Percentiles rank a stretch among this genome's conserved stretches.
These are phyloP conservation scores for Ciconia boyciana DNA, from an alignment of 2,113 vertebrate species.

Conservation along the genomic window DNA sequence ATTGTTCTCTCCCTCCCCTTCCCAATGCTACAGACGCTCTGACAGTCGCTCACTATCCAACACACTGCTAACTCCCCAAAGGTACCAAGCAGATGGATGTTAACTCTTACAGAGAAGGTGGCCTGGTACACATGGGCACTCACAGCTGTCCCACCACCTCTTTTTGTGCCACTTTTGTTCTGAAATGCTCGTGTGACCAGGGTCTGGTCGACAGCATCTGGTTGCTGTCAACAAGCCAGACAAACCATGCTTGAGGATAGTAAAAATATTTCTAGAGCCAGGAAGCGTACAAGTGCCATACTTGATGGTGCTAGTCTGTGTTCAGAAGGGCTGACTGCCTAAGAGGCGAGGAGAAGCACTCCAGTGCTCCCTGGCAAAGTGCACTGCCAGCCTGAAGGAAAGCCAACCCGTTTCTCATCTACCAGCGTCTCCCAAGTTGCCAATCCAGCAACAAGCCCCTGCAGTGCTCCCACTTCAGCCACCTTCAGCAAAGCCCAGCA, in stretches of 20 bases:
- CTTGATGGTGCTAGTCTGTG: not conserved
- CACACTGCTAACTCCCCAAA: accelerated
- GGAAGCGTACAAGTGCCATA: not conserved
- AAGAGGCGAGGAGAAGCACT: not conserved
- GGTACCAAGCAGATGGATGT: not conserved
- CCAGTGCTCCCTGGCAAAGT: not conserved
- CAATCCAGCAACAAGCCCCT: not conserved
- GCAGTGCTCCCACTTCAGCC: not conserved
- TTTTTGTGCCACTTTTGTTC: not conserved
- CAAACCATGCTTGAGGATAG: not conserved
- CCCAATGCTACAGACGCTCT: accelerated
- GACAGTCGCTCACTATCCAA: not conserved
- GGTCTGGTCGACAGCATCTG: not conserved
- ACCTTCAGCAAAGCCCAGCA: not conserved
- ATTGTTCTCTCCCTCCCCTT: not conserved
- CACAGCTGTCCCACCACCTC: not conserved
- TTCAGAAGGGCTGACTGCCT: not conserved
- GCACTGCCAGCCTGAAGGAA: not conserved
- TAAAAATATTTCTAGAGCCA: not conserved
- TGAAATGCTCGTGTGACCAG: not conserved
- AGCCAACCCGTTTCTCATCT: not conserved
- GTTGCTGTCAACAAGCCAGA: not conserved
- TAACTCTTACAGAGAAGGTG: not conserved
- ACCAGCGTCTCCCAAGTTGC: not conserved
- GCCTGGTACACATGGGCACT: not conserved